Evolutionary conservation across 2,888 invertebrate species (phyloP).

Genomic region (Aphelenchoides bicaudatus): DNA sequence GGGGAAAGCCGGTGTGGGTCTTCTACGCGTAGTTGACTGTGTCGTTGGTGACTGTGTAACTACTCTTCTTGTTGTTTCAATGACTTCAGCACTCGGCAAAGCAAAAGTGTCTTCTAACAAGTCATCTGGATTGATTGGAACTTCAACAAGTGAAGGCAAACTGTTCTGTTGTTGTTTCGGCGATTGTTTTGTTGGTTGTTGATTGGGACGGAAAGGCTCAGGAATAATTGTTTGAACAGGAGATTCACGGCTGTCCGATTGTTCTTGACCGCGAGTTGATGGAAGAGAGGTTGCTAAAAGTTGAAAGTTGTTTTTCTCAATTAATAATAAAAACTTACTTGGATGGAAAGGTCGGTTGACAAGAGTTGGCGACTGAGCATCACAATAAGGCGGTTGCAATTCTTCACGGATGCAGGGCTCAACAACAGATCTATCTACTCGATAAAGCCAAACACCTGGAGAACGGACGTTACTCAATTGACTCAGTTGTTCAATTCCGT

Average conservation of each 20-base stretch:
- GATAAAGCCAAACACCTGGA: conserved; percentile 56
- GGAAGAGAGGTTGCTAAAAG: background rate
- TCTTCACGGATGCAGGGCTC: conserved; percentile 45
- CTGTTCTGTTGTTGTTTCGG: background rate
- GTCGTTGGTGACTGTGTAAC: no score
- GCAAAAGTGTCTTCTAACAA: no score
- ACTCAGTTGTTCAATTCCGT: conserved; percentile 50
- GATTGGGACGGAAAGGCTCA: background rate
- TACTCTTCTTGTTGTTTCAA: no score
- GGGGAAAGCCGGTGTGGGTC: conserved; percentile 20
- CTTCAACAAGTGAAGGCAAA: conserved; percentile 1
- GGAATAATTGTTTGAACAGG: background rate
- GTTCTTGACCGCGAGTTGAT: no score
- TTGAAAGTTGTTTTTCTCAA: no score
- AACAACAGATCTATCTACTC: conserved; percentile 46
- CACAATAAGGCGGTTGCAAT: conserved; percentile 58
- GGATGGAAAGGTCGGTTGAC: conserved; percentile 21
- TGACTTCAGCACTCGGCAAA: no score
- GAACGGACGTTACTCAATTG: conserved; percentile 52
- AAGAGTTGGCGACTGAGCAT: conserved; percentile 40
- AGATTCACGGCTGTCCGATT: no score
- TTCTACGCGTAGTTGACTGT: background rate
- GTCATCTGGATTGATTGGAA: conserved; percentile 1
- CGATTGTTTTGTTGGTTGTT: no score
- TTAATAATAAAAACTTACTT: no score